Evolutionary conservation across 2,797 vertebrate species (phyloP).

Genomic region (Sebastes steindachneri): DNA sequence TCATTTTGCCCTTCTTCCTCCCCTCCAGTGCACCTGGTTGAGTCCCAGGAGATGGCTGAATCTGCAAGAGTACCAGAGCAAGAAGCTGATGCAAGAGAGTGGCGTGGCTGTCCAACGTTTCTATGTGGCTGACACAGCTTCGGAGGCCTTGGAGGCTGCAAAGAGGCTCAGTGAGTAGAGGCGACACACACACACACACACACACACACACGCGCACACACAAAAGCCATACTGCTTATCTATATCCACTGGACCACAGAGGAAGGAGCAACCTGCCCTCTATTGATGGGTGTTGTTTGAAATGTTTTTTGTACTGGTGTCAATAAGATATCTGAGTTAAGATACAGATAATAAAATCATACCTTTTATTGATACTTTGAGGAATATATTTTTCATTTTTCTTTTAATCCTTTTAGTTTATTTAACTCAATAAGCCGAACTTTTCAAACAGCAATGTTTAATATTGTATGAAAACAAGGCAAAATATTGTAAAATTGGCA

Average conservation of each 20-base stretch:
- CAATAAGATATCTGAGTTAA: not conserved
- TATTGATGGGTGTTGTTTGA: not conserved
- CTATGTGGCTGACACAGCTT: constrained; percentile 91
- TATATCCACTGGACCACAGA: not conserved
- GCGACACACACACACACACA: not conserved
- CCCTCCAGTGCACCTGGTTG: constrained; percentile 81
- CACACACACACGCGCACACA: not conserved
- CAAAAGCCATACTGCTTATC: not conserved
- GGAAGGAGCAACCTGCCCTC: not conserved
- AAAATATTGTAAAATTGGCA: not conserved
- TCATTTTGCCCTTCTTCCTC: not conserved
- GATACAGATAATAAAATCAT: not conserved
- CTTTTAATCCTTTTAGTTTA: not conserved
- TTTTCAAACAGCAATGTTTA: not conserved
- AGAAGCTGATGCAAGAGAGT: constrained; percentile 97
- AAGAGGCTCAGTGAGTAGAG: constrained; percentile 92
- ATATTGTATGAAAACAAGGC: not conserved
- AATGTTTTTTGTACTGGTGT: not conserved
- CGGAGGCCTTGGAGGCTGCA: constrained; percentile 92
- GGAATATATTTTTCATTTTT: not conserved
- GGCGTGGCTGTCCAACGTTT: constrained; percentile 97
- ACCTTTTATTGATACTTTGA: not conserved
- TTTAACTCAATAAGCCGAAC: not conserved
- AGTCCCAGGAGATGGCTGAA: constrained; percentile 95
- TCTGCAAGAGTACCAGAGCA: constrained; percentile 99